A percentile compares a stretch with the other conserved stretches of the same genome.
phyloP scores from a whole-genome alignment of 2,888 invertebrate genomes.

The Drosophila paucipuncta region DNA sequence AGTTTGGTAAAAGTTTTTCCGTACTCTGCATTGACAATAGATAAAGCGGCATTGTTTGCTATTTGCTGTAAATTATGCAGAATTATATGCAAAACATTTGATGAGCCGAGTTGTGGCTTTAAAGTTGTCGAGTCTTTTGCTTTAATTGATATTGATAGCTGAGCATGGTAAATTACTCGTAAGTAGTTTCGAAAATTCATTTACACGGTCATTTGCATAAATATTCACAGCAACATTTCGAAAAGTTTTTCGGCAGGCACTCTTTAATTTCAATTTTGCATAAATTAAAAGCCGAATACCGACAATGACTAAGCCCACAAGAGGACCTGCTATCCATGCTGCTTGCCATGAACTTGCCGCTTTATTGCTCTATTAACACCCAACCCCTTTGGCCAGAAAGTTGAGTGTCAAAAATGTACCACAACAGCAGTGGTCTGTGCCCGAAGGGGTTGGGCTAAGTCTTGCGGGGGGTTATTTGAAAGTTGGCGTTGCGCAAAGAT shows the following conservation, averaged over 20 bases:
- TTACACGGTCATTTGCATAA: slow-evolving; percentile 71
- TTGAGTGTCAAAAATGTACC: slow-evolving; percentile 55
- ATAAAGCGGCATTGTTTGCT: slow-evolving; percentile 62
- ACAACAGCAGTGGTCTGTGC: slow-evolving; percentile 12
- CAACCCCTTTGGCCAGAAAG: slow-evolving; percentile 27
- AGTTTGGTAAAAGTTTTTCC: slow-evolving; percentile 59
- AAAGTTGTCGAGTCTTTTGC: slow-evolving; percentile 15
- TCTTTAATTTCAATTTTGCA: slow-evolving; percentile 80
- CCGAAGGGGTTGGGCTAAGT: not conserved
- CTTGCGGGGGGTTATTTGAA: slow-evolving; percentile 14
- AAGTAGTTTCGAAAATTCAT: slow-evolving; percentile 76
- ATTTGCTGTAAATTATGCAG: slow-evolving; percentile 57
- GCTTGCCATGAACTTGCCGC: slow-evolving; percentile 73
- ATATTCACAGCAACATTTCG: slow-evolving; percentile 45
- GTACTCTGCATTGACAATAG: slow-evolving; percentile 53
- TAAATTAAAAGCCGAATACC: slow-evolving; percentile 69
- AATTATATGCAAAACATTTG: slow-evolving; percentile 55
- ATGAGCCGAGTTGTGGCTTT: slow-evolving; percentile 18
- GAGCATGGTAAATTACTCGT: slow-evolving; percentile 56
- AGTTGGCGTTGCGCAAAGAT: slow-evolving; percentile 68
- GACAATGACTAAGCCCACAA: slow-evolving; percentile 67
- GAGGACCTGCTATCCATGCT: slow-evolving; percentile 30
- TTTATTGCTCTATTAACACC: slow-evolving; percentile 76
- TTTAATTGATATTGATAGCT: slow-evolving; percentile 67
- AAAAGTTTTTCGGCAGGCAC: slow-evolving; percentile 54